Conservation (phyloP, 2,888 invertebrate species). For the Nomada ruficornis region DNA sequence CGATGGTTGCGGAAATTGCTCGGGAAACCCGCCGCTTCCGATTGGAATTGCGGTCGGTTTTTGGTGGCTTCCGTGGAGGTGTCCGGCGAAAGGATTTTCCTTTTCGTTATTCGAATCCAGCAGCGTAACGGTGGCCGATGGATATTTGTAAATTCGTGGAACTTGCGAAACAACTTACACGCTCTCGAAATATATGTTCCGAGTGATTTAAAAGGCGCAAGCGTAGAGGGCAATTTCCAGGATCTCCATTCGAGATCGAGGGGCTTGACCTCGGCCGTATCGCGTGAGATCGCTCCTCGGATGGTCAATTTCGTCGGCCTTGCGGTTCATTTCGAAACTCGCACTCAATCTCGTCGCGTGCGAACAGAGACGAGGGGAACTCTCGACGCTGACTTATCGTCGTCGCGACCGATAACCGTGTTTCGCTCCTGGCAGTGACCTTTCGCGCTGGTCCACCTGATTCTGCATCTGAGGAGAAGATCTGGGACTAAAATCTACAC, state of each 20-base stretch:
- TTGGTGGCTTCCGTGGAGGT: no score
- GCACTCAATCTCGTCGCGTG: no score
- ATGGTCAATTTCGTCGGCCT: conserved; percentile 49
- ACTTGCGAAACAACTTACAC: no score
- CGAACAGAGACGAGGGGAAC: conserved; percentile 13
- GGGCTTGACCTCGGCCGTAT: conserved; percentile 36
- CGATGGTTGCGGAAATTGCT: not conserved
- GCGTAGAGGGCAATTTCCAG: not conserved
- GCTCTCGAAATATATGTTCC: no score
- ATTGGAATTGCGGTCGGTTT: conserved; percentile 23
- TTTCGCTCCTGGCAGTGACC: not conserved
- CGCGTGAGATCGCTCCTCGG: not conserved
- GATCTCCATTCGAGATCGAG: not conserved
- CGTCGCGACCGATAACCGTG: conserved; percentile 40
- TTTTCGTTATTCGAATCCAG: not conserved
- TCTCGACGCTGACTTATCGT: conserved; percentile 23
- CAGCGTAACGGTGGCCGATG: no score
- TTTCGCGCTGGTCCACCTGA: conserved; percentile 21
- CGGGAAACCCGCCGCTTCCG: not conserved
- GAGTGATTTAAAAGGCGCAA: no score
- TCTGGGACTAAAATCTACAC: no score
- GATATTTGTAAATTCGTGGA: no score
- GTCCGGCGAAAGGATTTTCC: not conserved
- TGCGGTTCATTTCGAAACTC: conserved; percentile 61
- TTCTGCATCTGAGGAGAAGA: no score